phyloP scores from a whole-genome alignment of 2,888 invertebrate genomes.

The Harpalus rubripes region DNA sequence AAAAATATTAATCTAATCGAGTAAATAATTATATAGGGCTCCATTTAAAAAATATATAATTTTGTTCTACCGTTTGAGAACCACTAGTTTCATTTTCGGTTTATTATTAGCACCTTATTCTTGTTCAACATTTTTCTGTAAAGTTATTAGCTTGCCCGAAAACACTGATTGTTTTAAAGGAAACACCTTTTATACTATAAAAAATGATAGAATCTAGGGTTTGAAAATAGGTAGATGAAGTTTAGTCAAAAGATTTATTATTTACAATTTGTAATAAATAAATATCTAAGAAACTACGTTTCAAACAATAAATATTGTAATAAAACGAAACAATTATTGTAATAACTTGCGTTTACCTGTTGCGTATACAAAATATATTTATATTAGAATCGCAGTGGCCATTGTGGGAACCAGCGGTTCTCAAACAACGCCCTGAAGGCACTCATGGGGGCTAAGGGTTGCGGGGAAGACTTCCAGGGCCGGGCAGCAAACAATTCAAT shows the following conservation, averaged over 20 bases:
- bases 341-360: slow-evolving; percentile 55
- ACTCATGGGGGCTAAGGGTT: slow-evolving; percentile 25
- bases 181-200: no score
- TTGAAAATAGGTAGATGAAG: background rate
- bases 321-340: slow-evolving; percentile 52
- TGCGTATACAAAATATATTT: slow-evolving; percentile 64
- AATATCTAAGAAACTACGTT: slow-evolving; percentile 60
- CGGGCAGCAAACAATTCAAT: slow-evolving; percentile 37
- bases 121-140: no score
- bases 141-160: no score
- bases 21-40: no score
- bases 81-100: no score
- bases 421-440: slow-evolving; percentile 56
- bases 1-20: no score
- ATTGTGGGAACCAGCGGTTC: slow-evolving; percentile 37
- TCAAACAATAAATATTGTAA: slow-evolving; percentile 64
- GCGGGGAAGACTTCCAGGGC: slow-evolving; percentile 30
- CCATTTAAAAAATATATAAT: no score
- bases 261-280: slow-evolving; percentile 65
- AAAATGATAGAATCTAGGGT: background rate
- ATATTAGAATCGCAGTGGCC: slow-evolving; percentile 54
- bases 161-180: no score
- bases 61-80: no score
- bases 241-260: slow-evolving; percentile 59
- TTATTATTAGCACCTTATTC: no score